phyloP scores from a whole-genome alignment of 2,113 vertebrate species.

The Chinchilla lanigera region DNA sequence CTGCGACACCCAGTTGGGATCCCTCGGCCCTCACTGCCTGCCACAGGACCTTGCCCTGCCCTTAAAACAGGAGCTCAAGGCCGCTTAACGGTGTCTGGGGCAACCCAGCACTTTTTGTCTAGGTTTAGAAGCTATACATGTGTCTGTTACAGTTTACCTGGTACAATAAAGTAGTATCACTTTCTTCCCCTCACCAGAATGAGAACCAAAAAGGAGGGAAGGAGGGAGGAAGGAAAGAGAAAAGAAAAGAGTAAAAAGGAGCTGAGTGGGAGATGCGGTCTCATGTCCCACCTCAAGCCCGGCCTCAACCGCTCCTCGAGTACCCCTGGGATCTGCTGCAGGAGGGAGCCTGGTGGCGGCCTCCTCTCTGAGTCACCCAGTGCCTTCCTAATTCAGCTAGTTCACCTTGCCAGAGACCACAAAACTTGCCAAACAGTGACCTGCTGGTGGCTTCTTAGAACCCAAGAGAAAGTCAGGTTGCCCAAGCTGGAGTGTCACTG shows the following conservation, averaged over 20 bases:
- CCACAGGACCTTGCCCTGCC: neutral
- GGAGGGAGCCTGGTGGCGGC: neutral
- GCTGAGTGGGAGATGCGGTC: accelerated
- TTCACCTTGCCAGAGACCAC: neutral
- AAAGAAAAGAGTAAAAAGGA: neutral
- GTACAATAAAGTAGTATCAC: neutral
- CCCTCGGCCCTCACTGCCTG: neutral
- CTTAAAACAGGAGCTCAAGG: neutral
- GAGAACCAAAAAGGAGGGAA: neutral
- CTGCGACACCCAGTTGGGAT: neutral
- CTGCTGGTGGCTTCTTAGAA: neutral
- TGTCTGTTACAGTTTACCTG: neutral
- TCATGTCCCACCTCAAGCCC: neutral
- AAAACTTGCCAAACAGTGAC: too few species aligned
- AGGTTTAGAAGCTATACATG: neutral
- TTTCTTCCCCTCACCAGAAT: neutral
- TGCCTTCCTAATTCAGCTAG: neutral
- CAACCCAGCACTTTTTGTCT: neutral
- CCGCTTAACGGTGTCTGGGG: accelerated
- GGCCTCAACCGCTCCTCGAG: neutral
- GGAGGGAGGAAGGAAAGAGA: neutral
- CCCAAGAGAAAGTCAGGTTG: neutral
- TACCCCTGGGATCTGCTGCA: neutral
- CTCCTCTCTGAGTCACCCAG: neutral
- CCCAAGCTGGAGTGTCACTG: neutral